Base-by-base conservation (phyloP, 2,797 vertebrate genomes). In the Mormyrops boulengeri region DNA sequence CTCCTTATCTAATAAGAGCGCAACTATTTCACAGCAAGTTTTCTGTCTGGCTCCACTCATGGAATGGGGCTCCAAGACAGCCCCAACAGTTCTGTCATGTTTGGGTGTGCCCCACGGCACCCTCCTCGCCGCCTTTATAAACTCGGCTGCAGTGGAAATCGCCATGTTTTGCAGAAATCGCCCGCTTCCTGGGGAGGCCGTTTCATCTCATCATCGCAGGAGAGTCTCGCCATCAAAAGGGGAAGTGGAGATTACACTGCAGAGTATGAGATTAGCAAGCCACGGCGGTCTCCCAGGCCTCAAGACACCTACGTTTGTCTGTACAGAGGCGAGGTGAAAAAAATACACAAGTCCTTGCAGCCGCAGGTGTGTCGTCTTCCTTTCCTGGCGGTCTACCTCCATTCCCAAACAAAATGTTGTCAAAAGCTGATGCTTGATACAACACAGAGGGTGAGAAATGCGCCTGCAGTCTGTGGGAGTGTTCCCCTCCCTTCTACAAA, bases 261-360 rank as follows among this genome's bases (percentile, higher is more conserved):
- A 90, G 94, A 93, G 92, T 92, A 87, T 93, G 94, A 93, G 93
- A 94, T 93, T 93, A 87, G 4, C 77, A 88, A 93, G 92, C 94
- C 90, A 53, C 89, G 41, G 91, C 89, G 38, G 4, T 87, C 87
- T 90, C 91, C 90, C 91, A 86, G 92, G 92, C 93, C 92, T 91
- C 91, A 92, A 91, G 69, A 92, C 93, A 93, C 93, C 93, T 92
- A 41, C 90, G 92, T 93, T 94, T 93, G 93, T 94, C 66, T 73
- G 92, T 92, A 91, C 92, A 92, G 90, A 91, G 91, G 7, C 93
- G 90, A 93, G 91, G 14, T 0, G 30, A 38, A 1, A 73, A 38
- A 38, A 73, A 77, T 1, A 17, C 5, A 93, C 90, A 91, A 91
- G 92, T 91, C 92, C 91, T 92, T 92, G 93, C 93, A 94, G 94